Evolutionary conservation across 1,140 invertebrate genomes (phyloP).

Genomic region (Aphis gossypii): DNA sequence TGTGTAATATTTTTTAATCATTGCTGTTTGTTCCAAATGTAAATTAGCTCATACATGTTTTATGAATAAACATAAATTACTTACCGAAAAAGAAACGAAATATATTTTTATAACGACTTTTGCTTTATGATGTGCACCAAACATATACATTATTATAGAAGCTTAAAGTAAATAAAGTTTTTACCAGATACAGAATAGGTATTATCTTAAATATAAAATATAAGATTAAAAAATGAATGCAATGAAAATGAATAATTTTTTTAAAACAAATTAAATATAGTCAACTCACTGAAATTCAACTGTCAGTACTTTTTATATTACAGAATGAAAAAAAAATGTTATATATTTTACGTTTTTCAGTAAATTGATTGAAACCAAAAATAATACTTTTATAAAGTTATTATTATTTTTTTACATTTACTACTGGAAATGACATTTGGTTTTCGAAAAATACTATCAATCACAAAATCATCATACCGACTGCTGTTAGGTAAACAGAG

Average conservation of each 20-base stretch:
- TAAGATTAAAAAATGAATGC: not conserved
- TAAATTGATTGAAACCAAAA: slow-evolving; percentile 29
- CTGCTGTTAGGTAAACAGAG: not conserved
- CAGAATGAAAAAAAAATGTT: not conserved
- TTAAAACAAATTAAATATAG: not conserved
- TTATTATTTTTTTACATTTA: not conserved
- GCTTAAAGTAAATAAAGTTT: not conserved
- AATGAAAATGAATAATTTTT: not conserved
- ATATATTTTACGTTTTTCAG: not conserved
- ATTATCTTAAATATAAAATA: not conserved
- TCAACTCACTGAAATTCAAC: not conserved
- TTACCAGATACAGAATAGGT: not conserved
- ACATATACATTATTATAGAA: not conserved
- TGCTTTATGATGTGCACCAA: not conserved
- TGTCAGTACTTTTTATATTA: not conserved
- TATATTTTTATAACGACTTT: not conserved
- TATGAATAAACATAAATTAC: not conserved
- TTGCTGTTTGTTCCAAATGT: not conserved
- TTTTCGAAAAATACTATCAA: slow-evolving; percentile 15
- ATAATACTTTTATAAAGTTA: slow-evolving; percentile 34
- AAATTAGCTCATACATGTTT: slow-evolving; percentile 3
- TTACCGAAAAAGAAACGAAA: not conserved
- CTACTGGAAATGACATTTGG: not conserved
- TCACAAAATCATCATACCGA: slow-evolving; percentile 23
- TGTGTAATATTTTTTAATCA: not conserved